Base-by-base conservation (phyloP, 1,140 invertebrate genomes). In the Drosophila navojoa region DNA sequence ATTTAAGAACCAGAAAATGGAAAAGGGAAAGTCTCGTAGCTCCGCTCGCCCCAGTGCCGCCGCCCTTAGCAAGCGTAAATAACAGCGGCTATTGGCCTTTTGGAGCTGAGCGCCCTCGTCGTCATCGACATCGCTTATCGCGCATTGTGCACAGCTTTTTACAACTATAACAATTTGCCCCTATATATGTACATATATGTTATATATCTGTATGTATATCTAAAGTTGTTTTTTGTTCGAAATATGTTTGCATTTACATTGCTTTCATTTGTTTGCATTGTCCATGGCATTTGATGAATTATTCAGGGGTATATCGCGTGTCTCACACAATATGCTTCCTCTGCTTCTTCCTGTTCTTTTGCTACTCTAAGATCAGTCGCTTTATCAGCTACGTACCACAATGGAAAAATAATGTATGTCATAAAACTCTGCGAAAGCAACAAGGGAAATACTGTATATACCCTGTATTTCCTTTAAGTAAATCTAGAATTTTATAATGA, bases 51-150 rank as follows among this genome's bases (percentile, higher is more conserved):
- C 7, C 44, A 7, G 9, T 15, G 1, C 2, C 10, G 1, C 2
- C 10, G 16, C 4, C 9, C 45, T 15, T 4, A 45, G 44, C 16
- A 52, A 35, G 35, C 52, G 49, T 59, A 45, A 75, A 70, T 78
- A 69, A 66, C 64, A 76, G 79, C 84, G 81, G 81, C 82, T 87
- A 86, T 87, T 87, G 81, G 81, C 81, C 81, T 82, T 64, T 86
- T 64, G 70, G 70, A 58, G 57, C 66, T 73, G 54, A 27, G 69
- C 35, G 54, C 42, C 50, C 64, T 25, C 60, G 32, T 81, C 74
- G 82, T 75, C 73, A 72, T 84, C 82, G 76, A 75, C 76, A 86
- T 57, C 59, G 71, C 79, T 86, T 86, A 86, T 86, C 81, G 78
- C 74, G 22, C 38, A 87, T 86, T 82, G 78, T 70, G 22, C 38